Percentiles rank a stretch among this genome's conserved stretches.
Evolutionary conservation across 2,113 vertebrate genomes (phyloP).

Genomic region (Zosterops pallidus): DNA sequence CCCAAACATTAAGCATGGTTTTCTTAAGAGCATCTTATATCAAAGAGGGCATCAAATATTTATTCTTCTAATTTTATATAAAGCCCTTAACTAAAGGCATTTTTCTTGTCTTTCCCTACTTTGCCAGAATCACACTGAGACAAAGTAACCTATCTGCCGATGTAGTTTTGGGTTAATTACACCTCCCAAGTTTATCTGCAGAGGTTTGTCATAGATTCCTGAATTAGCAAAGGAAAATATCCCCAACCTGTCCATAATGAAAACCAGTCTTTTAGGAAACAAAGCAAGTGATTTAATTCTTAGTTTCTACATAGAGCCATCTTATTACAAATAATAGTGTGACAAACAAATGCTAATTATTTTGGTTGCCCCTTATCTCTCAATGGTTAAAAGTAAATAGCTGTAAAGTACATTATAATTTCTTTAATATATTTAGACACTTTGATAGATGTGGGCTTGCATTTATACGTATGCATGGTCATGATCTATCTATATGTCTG

Average conservation of each 20-base stretch:
- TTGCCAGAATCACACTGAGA: neutral
- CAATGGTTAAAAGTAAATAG: neutral
- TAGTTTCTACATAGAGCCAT: neutral
- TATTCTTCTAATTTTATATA: neutral
- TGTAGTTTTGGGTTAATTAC: neutral
- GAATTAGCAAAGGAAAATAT: neutral
- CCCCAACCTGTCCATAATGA: neutral
- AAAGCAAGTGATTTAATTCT: neutral
- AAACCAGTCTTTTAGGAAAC: neutral
- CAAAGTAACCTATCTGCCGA: neutral
- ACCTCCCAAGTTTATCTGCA: neutral
- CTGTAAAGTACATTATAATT: neutral
- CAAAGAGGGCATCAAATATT: neutral
- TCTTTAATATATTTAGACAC: neutral
- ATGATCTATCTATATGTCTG: neutral
- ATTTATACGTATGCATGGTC: neutral
- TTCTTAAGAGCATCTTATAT: neutral
- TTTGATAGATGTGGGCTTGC: neutral
- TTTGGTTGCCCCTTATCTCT: neutral
- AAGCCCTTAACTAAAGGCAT: neutral
- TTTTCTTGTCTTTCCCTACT: neutral
- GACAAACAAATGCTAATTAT: constrained; percentile 1
- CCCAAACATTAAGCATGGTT: neutral
- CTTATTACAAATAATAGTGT: neutral
- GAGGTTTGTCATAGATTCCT: neutral